Percentiles rank a stretch among this genome's conserved stretches.
Conservation (phyloP, 2,888 invertebrate species). For the Caradrina clavipalpis region DNA sequence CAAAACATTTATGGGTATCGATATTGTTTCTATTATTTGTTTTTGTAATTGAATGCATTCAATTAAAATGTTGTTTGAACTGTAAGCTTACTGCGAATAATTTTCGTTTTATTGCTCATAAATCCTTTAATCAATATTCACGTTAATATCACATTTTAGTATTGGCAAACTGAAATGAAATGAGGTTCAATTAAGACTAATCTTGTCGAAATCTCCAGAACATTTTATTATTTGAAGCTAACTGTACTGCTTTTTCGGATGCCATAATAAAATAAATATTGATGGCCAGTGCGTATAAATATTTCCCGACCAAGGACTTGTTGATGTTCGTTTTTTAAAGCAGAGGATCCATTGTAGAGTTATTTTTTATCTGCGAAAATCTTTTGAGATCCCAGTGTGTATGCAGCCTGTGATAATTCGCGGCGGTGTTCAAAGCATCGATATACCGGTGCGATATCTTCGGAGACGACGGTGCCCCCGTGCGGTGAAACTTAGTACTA, state of each 20-base stretch:
- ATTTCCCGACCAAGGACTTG: neutral
- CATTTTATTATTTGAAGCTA: too few relatives aligned
- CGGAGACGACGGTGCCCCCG: slow-evolving; percentile 70
- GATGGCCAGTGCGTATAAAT: neutral
- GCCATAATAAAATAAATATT: neutral
- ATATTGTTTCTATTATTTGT: slow-evolving; percentile 23
- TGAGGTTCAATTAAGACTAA: neutral
- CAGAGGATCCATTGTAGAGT: neutral
- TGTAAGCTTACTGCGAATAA: slow-evolving; percentile 9
- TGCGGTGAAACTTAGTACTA: slow-evolving; percentile 50
- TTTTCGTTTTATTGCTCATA: slow-evolving; percentile 15
- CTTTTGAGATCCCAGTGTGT: slow-evolving; percentile 44
- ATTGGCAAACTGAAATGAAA: neutral
- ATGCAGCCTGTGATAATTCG: slow-evolving; percentile 58
- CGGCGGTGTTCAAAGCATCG: slow-evolving; percentile 73
- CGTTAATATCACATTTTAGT: neutral
- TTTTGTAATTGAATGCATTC: slow-evolving; percentile 18
- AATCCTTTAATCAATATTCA: neutral
- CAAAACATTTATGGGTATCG: slow-evolving; percentile 27
- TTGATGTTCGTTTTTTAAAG: neutral
- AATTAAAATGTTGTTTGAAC: slow-evolving; percentile 22
- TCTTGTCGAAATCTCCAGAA: too few relatives aligned
- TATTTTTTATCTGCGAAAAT: neutral
- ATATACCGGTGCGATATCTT: slow-evolving; percentile 69
- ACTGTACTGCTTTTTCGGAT: too few relatives aligned